A percentile compares a stretch with the other conserved stretches of the same genome.
Evolutionary conservation across 2,113 vertebrate genomes (phyloP).

Genomic region (Ailurus styani): DNA sequence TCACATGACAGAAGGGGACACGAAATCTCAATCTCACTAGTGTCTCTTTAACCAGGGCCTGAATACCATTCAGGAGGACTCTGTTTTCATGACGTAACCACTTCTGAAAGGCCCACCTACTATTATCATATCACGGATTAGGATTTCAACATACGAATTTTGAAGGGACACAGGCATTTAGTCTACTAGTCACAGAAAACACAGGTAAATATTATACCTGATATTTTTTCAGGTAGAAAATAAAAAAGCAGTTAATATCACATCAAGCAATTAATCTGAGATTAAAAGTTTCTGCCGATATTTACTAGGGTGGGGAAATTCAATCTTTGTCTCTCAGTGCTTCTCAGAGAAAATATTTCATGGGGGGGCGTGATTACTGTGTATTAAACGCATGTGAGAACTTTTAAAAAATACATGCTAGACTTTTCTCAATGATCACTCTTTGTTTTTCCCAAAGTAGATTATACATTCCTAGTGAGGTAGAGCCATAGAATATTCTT

Average conservation of each 20-base stretch:
- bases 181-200: background rate
- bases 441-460: background rate
- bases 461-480: background rate
- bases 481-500: background rate
- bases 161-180: background rate
- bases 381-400: background rate
- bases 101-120: background rate
- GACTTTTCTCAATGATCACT: background rate
- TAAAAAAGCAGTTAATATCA: background rate
- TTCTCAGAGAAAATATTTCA: background rate
- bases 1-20: background rate
- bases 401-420: background rate
- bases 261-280: background rate
- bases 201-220: background rate
- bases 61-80: background rate
- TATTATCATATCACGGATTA: background rate
- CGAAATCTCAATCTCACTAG: too few species aligned
- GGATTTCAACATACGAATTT: background rate
- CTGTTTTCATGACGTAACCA: background rate
- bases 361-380: background rate
- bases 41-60: background rate
- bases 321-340: background rate
- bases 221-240: background rate
- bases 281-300: background rate
- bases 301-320: background rate